These are phyloP conservation scores for Akabosia matsudoensis DNA, from an alignment of 1,140 invertebrate genomes.

Conservation along the genomic window DNA sequence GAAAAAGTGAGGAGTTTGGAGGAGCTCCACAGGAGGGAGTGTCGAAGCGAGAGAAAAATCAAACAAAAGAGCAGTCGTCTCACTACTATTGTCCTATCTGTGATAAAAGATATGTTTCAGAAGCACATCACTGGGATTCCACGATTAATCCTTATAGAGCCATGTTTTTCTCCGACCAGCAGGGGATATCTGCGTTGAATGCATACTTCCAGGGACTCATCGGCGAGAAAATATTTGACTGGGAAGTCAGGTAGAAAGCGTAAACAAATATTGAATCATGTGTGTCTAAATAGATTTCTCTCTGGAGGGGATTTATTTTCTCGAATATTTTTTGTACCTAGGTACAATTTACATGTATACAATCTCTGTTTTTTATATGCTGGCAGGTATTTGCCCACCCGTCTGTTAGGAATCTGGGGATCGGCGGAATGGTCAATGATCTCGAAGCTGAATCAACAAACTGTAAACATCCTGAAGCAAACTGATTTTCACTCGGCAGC, in stretches of 20 bases:
- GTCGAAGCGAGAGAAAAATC: too few species aligned
- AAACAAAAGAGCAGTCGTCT: neutral
- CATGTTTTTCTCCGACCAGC: conserved; percentile 10
- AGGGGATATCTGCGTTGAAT: neutral
- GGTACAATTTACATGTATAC: neutral
- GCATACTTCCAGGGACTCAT: conserved; percentile 20
- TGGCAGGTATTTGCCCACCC: neutral
- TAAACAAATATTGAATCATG: too few species aligned
- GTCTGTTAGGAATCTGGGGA: conserved; percentile 25
- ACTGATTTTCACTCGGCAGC: neutral
- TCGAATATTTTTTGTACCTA: too few species aligned
- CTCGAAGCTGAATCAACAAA: neutral
- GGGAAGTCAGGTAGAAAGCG: neutral
- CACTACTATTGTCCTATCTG: conserved; percentile 26
- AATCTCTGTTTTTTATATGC: neutral
- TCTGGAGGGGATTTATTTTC: too few species aligned
- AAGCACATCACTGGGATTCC: conserved; percentile 28
- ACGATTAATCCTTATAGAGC: conserved; percentile 26
- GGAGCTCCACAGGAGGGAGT: neutral
- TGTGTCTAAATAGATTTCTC: too few species aligned
- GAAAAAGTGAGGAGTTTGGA: neutral
- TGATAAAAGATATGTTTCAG: conserved; percentile 22
- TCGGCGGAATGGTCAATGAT: conserved; percentile 11
- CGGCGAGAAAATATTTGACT: conserved; percentile 22
- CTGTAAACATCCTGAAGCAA: neutral